Conservation (phyloP, 2,888 invertebrate species). For the Idaea aversata region DNA sequence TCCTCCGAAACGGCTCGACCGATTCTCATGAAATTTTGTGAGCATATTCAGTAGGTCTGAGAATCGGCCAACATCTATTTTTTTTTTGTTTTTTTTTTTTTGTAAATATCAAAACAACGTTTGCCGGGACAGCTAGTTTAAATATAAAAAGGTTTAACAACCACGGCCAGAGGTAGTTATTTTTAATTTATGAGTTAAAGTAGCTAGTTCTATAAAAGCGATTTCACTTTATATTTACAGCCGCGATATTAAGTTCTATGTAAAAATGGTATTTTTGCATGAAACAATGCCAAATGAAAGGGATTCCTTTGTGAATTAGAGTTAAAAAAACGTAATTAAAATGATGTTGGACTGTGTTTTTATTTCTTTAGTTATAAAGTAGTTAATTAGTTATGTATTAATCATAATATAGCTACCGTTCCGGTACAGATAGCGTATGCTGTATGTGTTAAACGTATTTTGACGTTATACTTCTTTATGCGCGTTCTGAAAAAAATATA, state of each 20-base stretch:
- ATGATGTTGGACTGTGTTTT: background rate
- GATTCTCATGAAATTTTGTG: too few species aligned
- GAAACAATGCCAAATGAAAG: conserved; percentile 10
- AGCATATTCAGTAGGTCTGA: too few species aligned
- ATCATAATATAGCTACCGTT: too few species aligned
- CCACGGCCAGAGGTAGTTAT: conserved; percentile 18
- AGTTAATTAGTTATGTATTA: background rate
- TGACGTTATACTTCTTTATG: too few species aligned
- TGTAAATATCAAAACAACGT: too few species aligned
- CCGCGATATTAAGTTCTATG: conserved; percentile 15
- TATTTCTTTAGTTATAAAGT: background rate
- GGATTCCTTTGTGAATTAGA: background rate
- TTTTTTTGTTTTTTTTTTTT: too few species aligned
- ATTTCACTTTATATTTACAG: conserved; percentile 14
- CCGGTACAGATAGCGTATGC: too few species aligned
- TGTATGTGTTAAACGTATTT: too few species aligned
- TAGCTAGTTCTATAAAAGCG: conserved; percentile 20
- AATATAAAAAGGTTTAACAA: conserved; percentile 22
- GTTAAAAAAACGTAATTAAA: background rate
- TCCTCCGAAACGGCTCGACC: too few species aligned
- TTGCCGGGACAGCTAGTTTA: conserved; percentile 6
- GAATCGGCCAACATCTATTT: too few species aligned
- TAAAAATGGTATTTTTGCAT: conserved; percentile 18
- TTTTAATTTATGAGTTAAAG: conserved; percentile 23
- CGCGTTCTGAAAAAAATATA: too few species aligned